Evolutionary conservation across 2,888 invertebrate genomes (phyloP).

Genomic region (Apamea sordens): DNA sequence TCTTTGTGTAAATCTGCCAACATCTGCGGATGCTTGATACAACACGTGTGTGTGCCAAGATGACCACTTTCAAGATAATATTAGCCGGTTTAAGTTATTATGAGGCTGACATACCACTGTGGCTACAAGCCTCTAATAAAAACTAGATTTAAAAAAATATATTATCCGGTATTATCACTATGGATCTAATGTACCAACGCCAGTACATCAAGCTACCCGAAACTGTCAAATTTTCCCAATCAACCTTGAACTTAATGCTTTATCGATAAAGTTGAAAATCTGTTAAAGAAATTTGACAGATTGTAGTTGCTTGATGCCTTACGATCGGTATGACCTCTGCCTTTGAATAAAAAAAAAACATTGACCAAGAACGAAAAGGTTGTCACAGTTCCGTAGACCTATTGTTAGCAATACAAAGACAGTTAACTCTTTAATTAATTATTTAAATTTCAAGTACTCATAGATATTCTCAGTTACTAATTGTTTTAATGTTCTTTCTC

Average conservation of each 20-base stretch:
- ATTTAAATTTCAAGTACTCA: background rate
- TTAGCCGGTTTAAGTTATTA: too few relatives aligned
- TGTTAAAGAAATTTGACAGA: too few relatives aligned
- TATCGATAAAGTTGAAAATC: too few relatives aligned
- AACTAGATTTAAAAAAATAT: too few relatives aligned
- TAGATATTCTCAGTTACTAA: background rate
- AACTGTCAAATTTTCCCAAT: too few relatives aligned
- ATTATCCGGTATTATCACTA: conserved; percentile 37
- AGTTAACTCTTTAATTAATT: background rate
- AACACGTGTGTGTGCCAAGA: conserved; percentile 29
- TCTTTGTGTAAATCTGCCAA: conserved; percentile 33
- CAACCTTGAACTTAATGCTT: too few relatives aligned
- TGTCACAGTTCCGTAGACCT: background rate
- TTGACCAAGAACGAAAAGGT: too few relatives aligned
- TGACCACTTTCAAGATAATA: conserved; percentile 39
- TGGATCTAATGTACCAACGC: background rate
- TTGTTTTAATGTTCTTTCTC: background rate
- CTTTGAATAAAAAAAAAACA: background rate
- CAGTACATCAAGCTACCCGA: too few relatives aligned
- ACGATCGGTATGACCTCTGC: background rate
- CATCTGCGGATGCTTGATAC: conserved; percentile 4
- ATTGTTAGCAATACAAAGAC: background rate
- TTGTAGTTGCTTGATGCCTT: background rate
- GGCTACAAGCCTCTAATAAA: too few relatives aligned
- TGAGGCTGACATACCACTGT: too few relatives aligned